Evolutionary conservation across 2,113 vertebrate species (phyloP).

Genomic region (Saimiri boliviensis): DNA sequence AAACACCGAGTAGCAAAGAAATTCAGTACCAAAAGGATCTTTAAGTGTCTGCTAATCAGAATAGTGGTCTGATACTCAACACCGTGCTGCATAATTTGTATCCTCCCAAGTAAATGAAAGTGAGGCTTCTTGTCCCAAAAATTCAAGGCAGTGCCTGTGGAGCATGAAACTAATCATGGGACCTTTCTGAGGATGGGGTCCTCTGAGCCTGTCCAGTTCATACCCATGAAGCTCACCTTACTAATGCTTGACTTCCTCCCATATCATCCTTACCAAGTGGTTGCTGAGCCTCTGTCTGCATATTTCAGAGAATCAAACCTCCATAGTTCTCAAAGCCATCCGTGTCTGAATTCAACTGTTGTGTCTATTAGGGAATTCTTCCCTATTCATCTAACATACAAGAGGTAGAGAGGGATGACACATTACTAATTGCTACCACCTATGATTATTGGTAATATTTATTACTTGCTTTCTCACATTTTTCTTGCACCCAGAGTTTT

Average conservation of each 20-base stretch:
- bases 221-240: background rate
- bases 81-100: background rate
- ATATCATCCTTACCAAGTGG: background rate
- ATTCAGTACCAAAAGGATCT: background rate
- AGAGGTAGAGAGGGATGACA: background rate
- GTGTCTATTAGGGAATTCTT: background rate
- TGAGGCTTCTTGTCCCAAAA: background rate
- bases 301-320: background rate
- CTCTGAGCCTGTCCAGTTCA: background rate
- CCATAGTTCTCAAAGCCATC: background rate
- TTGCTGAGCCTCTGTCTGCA: background rate
- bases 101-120: background rate
- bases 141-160: background rate
- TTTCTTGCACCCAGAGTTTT: background rate
- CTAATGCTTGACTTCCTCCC: background rate
- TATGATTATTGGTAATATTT: background rate
- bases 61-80: background rate
- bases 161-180: background rate
- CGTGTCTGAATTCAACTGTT: background rate
- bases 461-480: background rate
- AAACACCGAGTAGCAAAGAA: background rate
- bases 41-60: background rate
- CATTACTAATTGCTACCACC: background rate
- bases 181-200: accelerated
- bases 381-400: background rate